A percentile compares a stretch with the other conserved stretches of the same genome.
phyloP scores from a whole-genome alignment of 2,888 invertebrate genomes.

The Aphodius sticticus region DNA sequence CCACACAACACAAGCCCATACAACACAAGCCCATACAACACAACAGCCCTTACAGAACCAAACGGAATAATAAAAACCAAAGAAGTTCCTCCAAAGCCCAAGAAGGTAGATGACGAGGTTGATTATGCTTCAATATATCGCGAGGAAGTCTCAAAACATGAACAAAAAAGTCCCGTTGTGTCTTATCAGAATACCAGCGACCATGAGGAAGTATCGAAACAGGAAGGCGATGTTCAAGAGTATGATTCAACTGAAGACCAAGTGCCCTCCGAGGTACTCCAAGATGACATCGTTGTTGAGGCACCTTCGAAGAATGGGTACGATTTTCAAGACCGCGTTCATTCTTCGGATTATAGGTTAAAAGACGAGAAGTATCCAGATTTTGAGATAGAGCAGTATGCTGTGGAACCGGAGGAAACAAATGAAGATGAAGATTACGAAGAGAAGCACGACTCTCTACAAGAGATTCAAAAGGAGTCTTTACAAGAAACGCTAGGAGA shows the following conservation, averaged over 20 bases:
- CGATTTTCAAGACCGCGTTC: neutral
- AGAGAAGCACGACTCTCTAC: slow-evolving; percentile 18
- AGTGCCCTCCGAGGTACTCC: slow-evolving; percentile 13
- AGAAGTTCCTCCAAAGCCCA: neutral
- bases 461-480: slow-evolving; percentile 7
- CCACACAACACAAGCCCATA: neutral
- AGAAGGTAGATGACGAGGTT: neutral
- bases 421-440: slow-evolving; percentile 8
- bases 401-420: neutral
- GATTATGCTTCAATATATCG: neutral
- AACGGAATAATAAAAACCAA: neutral
- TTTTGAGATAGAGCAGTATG: neutral
- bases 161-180: neutral
- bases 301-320: too few species aligned
- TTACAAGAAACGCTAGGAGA: neutral
- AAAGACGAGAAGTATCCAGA: neutral
- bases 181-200: neutral
- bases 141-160: neutral
- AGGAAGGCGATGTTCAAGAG: neutral
- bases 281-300: neutral
- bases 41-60: neutral
- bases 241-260: slow-evolving; percentile 16
- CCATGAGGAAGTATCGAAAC: slow-evolving; percentile 5
- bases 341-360: neutral
- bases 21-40: neutral